These are phyloP conservation scores for Aleiodes leptofemur DNA, from an alignment of 2,888 invertebrate species.

Conservation along the genomic window DNA sequence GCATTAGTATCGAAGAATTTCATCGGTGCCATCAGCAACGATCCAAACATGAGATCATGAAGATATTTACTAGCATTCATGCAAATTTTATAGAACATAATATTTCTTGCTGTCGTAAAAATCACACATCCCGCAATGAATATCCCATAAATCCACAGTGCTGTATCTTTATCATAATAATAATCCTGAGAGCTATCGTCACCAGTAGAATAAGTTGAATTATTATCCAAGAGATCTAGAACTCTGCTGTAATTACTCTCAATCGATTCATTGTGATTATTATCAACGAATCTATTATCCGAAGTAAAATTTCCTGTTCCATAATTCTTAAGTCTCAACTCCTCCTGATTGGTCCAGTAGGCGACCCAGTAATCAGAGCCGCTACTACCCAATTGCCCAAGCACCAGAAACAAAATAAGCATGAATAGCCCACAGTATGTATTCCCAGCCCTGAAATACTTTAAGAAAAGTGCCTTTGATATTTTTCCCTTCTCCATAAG, in stretches of 20 bases:
- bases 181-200: background rate
- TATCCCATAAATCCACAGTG: conserved; percentile 77
- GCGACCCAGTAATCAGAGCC: conserved; percentile 87
- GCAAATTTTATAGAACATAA: conserved; percentile 84
- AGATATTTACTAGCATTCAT: conserved; percentile 85
- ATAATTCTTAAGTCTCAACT: conserved; percentile 58
- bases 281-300: background rate
- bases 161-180: conserved; percentile 57
- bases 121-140: conserved; percentile 80
- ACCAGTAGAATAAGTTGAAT: background rate
- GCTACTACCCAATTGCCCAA: conserved; percentile 84
- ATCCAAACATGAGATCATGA: conserved; percentile 87
- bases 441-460: conserved; percentile 85
- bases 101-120: conserved; percentile 81
- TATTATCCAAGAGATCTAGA: background rate
- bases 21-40: conserved; percentile 85
- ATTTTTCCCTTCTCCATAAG: conserved; percentile 82
- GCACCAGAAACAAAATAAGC: conserved; percentile 78
- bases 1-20: conserved; percentile 91
- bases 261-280: no score
- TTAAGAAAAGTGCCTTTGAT: conserved; percentile 79
- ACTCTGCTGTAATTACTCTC: background rate
- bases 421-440: conserved; percentile 77
- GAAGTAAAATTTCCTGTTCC: conserved; percentile 13
- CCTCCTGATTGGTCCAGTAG: conserved; percentile 79